Percentiles rank a stretch among this genome's conserved stretches.
Conservation (phyloP, 2,888 invertebrate genomes). For the Cryptus armator region DNA sequence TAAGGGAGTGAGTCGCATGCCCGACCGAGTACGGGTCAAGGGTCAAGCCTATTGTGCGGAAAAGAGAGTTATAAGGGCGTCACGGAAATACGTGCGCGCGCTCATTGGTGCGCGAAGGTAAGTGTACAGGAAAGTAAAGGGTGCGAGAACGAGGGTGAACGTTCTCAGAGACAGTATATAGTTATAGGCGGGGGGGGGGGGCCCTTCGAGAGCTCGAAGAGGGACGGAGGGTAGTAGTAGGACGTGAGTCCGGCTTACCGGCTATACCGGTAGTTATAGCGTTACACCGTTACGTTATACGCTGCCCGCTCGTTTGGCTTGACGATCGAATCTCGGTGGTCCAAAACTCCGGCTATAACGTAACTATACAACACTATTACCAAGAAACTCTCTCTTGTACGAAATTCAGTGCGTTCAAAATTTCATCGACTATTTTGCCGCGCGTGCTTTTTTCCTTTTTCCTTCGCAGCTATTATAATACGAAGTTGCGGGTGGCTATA, state of each 20-base stretch:
- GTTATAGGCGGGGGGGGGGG: neutral
- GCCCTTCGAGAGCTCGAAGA: slow-evolving; percentile 11
- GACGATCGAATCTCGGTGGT: slow-evolving; percentile 45
- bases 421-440: no score
- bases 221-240: neutral
- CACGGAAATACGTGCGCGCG: neutral
- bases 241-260: slow-evolving; percentile 32
- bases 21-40: slow-evolving; percentile 52
- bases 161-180: slow-evolving; percentile 2
- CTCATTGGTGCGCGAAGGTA: slow-evolving; percentile 27
- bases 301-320: slow-evolving; percentile 16
- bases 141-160: slow-evolving; percentile 43
- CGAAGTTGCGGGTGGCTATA: no score
- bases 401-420: neutral
- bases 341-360: neutral
- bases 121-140: slow-evolving; percentile 20
- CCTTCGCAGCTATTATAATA: no score
- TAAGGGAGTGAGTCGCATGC: neutral
- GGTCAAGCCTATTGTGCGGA: slow-evolving; percentile 46
- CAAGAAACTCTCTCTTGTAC: slow-evolving; percentile 10
- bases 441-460: no score
- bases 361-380: neutral
- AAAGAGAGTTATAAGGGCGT: slow-evolving; percentile 37
- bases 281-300: slow-evolving; percentile 2
- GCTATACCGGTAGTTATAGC: slow-evolving; percentile 26